These are phyloP conservation scores for Ferdinandea cuprea DNA, from an alignment of 2,888 invertebrate genomes.

Conservation along the genomic window DNA sequence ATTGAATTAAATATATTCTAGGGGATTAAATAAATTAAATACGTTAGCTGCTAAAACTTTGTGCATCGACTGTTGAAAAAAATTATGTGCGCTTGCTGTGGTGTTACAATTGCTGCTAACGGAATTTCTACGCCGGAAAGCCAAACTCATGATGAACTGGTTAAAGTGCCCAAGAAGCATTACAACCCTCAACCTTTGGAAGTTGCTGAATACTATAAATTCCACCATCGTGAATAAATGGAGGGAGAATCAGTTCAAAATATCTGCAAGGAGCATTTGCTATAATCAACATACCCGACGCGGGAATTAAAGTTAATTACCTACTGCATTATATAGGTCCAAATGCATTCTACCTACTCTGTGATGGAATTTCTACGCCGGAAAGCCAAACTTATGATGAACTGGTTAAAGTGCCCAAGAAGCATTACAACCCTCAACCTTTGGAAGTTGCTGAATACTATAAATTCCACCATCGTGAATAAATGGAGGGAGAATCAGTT, in stretches of 20 bases:
- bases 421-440: too few species aligned
- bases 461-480: conserved; percentile 26
- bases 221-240: conserved; percentile 14
- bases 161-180: too few species aligned
- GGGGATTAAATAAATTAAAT: too few species aligned
- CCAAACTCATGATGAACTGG: not conserved
- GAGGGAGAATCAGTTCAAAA: conserved; percentile 31
- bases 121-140: conserved; percentile 7
- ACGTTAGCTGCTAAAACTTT: too few species aligned
- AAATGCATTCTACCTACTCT: conserved; percentile 5
- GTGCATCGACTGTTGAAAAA: not conserved
- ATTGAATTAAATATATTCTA: too few species aligned
- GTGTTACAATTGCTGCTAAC: not conserved
- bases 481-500: conserved; percentile 30
- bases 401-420: too few species aligned
- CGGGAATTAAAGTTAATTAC: not conserved
- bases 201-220: conserved; percentile 36
- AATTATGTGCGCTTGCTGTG: not conserved
- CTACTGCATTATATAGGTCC: conserved; percentile 24
- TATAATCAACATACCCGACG: not conserved
- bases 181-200: conserved; percentile 46
- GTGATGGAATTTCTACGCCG: conserved; percentile 9
- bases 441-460: conserved; percentile 36
- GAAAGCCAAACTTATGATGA: not conserved
- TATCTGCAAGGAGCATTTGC: conserved; percentile 12